Percentiles rank a stretch among this genome's conserved stretches.
Evolutionary conservation across 2,888 invertebrate species (phyloP).

Genomic region (Dryobotodes eremita): DNA sequence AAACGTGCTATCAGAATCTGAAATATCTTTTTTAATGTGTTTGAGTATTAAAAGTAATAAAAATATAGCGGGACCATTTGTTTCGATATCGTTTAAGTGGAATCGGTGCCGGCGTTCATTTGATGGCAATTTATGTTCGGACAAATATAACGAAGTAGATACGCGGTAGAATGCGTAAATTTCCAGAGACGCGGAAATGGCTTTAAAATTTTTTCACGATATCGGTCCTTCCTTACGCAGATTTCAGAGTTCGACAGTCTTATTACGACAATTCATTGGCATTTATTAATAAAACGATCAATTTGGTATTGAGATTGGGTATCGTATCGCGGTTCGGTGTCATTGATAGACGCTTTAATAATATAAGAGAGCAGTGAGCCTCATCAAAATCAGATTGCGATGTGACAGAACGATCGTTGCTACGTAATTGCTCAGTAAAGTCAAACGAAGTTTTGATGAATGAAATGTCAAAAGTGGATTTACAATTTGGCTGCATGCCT

Average conservation of each 20-base stretch:
- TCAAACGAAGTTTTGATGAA: conserved; percentile 73
- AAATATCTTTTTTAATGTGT: conserved; percentile 55
- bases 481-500: conserved; percentile 64
- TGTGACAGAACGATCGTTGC: conserved; percentile 43
- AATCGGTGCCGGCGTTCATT: conserved; percentile 68
- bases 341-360: conserved; percentile 52
- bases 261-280: conserved; percentile 66
- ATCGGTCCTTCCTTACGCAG: conserved; percentile 37
- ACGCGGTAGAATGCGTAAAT: conserved; percentile 60
- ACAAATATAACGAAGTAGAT: conserved; percentile 66
- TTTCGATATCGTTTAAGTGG: conserved; percentile 66
- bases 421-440: conserved; percentile 56
- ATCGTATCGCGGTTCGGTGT: conserved; percentile 37
- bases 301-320: conserved; percentile 45
- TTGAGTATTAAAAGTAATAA: conserved; percentile 68
- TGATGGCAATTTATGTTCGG: conserved; percentile 70
- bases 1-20: conserved; percentile 18
- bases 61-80: conserved; percentile 71
- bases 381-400: conserved; percentile 47
- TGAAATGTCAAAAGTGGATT: conserved; percentile 71
- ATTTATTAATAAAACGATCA: conserved; percentile 60
- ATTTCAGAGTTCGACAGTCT: conserved; percentile 66
- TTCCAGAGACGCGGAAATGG: conserved; percentile 62
- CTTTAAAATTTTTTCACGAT: conserved; percentile 53
- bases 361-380: conserved; percentile 43